Base-by-base conservation (phyloP, 2,888 invertebrate species). In the Ecliptopera silaceata region DNA sequence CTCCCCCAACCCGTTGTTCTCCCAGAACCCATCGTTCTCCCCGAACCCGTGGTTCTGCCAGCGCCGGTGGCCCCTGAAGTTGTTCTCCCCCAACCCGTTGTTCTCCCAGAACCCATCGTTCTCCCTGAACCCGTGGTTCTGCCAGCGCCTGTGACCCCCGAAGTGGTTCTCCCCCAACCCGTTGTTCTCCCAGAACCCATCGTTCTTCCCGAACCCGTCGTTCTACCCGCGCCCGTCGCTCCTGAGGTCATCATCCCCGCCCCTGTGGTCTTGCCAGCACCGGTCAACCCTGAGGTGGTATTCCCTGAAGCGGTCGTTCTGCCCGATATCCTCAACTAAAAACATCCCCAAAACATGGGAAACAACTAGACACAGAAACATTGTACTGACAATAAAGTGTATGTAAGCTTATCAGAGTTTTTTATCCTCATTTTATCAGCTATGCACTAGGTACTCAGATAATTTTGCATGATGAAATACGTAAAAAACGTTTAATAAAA, bases 281-380 rank as follows among this genome's bases (percentile, higher is more conserved):
- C 48, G 10, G 48, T 39, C 17, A 4, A 6, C 17, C 48, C 48
- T 6, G 48, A 48, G 26, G 29, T 48, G 0, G 38, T 39, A 8
- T 39, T 55, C 1, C 59, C 59, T 3, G 50, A 47, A 12, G 51
- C 51, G n/a, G 46, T 43, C 13, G 51, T 47, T 10, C 31, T 52
- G n/a, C 56, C 59, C 13, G 48, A 34, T 12, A 26, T 52, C 13
- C 48, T 60, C 17, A 48, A 56, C 50, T 17, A 50, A 56, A 56
- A 56, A 49, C 39, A 34, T 4, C 29, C 13, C 3, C 44, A 32
- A 34, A n/a, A 11, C 8, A 6, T 0, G 2, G 20, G 15, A 36
- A 36, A 36, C 1, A 36, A 10, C 2, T 34, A 8, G 4, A 13
- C 8, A 1, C 15, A 8, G 15, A 15, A 10, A 15, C 8, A 10